Evolutionary conservation across 2,113 vertebrate species (phyloP), one percentile per base, ranked within the genome.

Genomic region (Corythornis madagascariensis): DNA sequence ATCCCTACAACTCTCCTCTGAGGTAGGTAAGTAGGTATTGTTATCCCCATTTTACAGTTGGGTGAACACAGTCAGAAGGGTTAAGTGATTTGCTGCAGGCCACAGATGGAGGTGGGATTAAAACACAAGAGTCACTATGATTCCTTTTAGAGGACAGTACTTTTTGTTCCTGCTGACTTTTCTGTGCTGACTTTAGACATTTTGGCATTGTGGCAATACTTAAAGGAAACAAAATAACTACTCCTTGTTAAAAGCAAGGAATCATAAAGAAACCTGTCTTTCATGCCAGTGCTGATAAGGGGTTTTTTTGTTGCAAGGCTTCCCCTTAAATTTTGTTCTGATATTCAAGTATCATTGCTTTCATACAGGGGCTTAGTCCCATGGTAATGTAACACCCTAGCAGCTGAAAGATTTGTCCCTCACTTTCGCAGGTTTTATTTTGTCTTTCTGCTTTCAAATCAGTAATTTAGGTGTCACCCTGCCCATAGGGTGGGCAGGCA

Each of bases 41-140:
- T 95, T 90, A 93, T 92, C 92, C 93, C 89, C 83, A 88, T 97
- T 97, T 97, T 97, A 95, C 95, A 97, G 94, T 90, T 84, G 94
- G 89, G 83, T 94, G 94, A 93, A 93, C 93, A 89, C 92, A 96
- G 95, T 55, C 94, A 94, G 60, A 76, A 94, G 86, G 93, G 95
- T 92, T 95, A 95, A 96, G 81, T 91, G 95, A 96, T 93, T 93
- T 96, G 91, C 94, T 88, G 77, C 87, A 91, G 92, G 91, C 91
- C 78, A 78, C 91, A 92, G 84, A 93, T 87, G 48, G 78, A 95
- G 88, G 91, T 91, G 75, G 93, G 79, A 96, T 90, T 94, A 90
- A 94, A 96, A 89, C 93, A 96, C 85, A 81, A 70, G 93, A 76
- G 52, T 76, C 42, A 70, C 84, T 93, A 55, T 59, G 78, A 87